Percentiles rank a stretch among this genome's conserved stretches.
Conservation (phyloP, 2,888 invertebrate species). For the Euzetes globulus region DNA sequence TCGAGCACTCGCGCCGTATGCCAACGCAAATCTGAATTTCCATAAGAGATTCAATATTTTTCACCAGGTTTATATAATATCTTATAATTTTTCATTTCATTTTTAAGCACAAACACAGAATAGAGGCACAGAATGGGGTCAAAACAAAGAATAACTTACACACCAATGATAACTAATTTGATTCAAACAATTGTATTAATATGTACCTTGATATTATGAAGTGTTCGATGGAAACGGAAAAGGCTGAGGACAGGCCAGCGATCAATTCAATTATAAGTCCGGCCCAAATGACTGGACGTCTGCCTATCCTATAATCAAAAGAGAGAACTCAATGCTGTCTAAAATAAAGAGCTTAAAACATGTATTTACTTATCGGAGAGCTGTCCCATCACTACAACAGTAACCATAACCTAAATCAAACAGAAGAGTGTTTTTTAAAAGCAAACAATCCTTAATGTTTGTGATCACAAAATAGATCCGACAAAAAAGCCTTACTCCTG, state of each 20-base stretch:
- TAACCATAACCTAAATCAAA: conserved; percentile 55
- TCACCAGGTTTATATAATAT: no score
- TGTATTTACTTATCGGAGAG: conserved; percentile 61
- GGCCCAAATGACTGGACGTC: conserved; percentile 39
- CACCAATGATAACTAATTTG: no score
- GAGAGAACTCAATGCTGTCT: not conserved
- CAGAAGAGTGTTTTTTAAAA: not conserved
- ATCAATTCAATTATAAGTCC: conserved; percentile 36
- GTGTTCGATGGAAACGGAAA: conserved; percentile 40
- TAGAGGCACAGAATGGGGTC: no score
- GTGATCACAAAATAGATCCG: not conserved
- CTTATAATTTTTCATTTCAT: no score
- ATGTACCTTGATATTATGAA: conserved; percentile 35
- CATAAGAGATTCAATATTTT: no score
- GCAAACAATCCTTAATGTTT: not conserved
- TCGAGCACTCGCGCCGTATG: conserved; percentile 28
- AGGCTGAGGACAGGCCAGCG: conserved; percentile 39
- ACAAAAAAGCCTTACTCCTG: conserved; percentile 55
- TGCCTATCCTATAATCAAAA: conserved; percentile 38
- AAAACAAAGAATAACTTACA: no score
- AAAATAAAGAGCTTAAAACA: conserved; percentile 4
- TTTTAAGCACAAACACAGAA: no score
- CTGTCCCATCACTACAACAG: conserved; percentile 67
- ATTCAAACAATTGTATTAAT: not conserved
- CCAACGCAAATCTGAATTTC: conserved; percentile 25